Base-by-base conservation (phyloP, 2,888 invertebrate species). In the Conops quadrifasciatus region DNA sequence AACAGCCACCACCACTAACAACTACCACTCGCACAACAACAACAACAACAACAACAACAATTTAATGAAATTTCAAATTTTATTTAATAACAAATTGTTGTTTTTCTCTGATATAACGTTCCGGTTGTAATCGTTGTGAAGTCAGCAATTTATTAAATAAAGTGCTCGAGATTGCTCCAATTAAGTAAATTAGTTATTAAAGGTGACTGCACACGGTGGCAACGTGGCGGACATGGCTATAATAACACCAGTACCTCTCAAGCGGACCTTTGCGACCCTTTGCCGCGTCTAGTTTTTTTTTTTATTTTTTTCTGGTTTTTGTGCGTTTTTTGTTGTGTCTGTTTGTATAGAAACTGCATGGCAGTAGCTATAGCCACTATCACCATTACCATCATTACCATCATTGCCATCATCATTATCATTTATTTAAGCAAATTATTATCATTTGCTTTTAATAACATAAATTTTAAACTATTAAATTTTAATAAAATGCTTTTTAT, bases 21-120 rank as follows among this genome's bases (percentile, higher is more conserved):
- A n/a, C n/a, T n/a, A n/a, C n/a, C n/a, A n/a, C n/a, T n/a, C n/a
- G n/a, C n/a, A n/a, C n/a, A n/a, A n/a, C n/a, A n/a, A n/a, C n/a
- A 36, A 7, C 36, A 36, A 36, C 36, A 36, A 36, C 36, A 7
- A 36, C 64, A 65, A 68, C 67, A 72, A 62, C 72, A 66, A 72
- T 72, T 74, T 70, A 70, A 72, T 74, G 67, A 71, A 36, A 3
- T 66, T 71, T 60, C 47, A 56, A 36, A 70, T 62, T 36, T 36
- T 49, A 68, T 26, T 62, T 47, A 49, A 51, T 36, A 21, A 26
- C 30, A 13, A 26, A 21, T 9, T 47, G 19, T 21, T 19, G 19
- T 13, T 49, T 49, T 49, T 49, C 49, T 49, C 2, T 21, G n/a
- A 43, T 11, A 24, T 13, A 3, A 36, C 15, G 24, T 45, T 63